Evolutionary conservation across 92 coral and sea anemone genomes (phyloP).

Genomic region (Paramuricea clavata): DNA sequence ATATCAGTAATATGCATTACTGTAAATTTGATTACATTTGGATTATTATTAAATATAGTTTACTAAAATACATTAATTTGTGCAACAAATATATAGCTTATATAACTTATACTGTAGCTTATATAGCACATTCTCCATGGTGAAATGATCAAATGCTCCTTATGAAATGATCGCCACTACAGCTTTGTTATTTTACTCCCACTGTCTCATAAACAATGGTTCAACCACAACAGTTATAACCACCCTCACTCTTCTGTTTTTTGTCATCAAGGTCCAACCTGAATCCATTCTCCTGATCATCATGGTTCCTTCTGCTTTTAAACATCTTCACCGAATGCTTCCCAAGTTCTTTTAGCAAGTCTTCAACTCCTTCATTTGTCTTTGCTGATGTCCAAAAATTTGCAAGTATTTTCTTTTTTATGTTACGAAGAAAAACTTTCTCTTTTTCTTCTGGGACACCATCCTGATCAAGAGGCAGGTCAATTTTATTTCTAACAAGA

Average conservation of each 20-base stretch:
- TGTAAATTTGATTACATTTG: too few species aligned
- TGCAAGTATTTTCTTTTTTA: constrained; percentile 27
- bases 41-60: too few species aligned
- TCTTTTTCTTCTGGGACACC: constrained; percentile 44
- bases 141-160: too few species aligned
- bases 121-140: too few species aligned
- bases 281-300: background rate
- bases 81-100: too few species aligned
- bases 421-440: constrained; percentile 7
- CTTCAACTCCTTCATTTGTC: constrained; percentile 77
- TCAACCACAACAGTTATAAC: background rate
- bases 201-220: too few species aligned
- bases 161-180: too few species aligned
- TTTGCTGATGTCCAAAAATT: constrained; percentile 80
- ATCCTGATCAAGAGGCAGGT: constrained; percentile 65
- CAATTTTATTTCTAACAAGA: constrained; percentile 82
- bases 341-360: constrained; percentile 58
- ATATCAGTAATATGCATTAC: too few species aligned
- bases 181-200: too few species aligned
- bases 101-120: too few species aligned
- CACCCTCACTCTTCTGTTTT: background rate
- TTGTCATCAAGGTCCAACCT: background rate
- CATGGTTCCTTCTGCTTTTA: background rate
- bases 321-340: constrained; percentile 18
- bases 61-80: too few species aligned